Evolutionary conservation across 2,888 invertebrate species (phyloP).

Genomic region (Diaperis boleti): DNA sequence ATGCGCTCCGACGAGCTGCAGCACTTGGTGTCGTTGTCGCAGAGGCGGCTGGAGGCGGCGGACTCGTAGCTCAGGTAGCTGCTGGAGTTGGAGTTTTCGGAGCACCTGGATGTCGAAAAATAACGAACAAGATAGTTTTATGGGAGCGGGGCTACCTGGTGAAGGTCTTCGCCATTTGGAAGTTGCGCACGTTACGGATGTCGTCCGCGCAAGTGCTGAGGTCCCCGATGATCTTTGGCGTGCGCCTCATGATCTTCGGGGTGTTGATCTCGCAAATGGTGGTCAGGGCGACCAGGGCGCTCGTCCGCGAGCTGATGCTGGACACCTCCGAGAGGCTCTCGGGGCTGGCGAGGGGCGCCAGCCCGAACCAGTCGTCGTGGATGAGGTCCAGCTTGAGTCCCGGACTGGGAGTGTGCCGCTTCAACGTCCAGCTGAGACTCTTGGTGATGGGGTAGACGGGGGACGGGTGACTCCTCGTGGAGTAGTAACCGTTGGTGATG

Average conservation of each 20-base stretch:
- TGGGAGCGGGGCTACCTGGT: no score
- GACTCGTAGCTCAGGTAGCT: conserved; percentile 70
- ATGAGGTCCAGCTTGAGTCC: conserved; percentile 67
- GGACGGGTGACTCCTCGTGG: conserved; percentile 60
- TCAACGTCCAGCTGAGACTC: conserved; percentile 55
- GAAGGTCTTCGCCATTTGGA: conserved; percentile 66
- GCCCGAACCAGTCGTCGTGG: conserved; percentile 76
- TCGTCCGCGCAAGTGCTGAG: conserved; percentile 77
- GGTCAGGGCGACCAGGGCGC: conserved; percentile 66
- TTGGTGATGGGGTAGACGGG: conserved; percentile 48
- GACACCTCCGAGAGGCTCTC: conserved; percentile 87
- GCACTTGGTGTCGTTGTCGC: conserved; percentile 10
- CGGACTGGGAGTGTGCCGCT: conserved; percentile 48
- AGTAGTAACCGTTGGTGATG: conserved; percentile 62
- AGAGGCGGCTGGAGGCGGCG: conserved; percentile 64
- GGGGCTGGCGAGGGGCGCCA: conserved; percentile 85
- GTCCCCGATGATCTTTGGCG: conserved; percentile 75
- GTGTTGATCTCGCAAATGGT: conserved; percentile 23
- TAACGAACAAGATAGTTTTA: no score
- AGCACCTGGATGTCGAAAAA: no score
- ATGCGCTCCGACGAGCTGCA: conserved; percentile 23
- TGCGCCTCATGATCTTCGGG: conserved; percentile 70
- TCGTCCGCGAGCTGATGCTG: conserved; percentile 78
- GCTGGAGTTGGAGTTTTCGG: conserved; percentile 58
- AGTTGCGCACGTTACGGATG: conserved; percentile 70